A percentile compares a stretch with the other conserved stretches of the same genome.
Evolutionary conservation across 2,797 vertebrate genomes (phyloP).

Genomic region (Chelidonichthys spinosus): DNA sequence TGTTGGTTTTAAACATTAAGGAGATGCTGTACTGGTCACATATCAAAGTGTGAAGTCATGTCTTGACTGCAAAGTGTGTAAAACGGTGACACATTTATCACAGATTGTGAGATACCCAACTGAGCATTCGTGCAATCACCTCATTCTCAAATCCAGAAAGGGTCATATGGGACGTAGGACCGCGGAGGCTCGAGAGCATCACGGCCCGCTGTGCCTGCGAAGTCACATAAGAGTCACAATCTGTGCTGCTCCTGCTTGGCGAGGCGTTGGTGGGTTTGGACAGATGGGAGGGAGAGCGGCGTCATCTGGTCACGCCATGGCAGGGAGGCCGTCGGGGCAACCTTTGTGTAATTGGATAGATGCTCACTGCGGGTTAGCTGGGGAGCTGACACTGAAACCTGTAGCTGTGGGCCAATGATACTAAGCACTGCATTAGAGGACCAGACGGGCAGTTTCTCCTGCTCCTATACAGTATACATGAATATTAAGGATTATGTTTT

Average conservation of each 20-base stretch:
- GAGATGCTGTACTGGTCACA: slow-evolving; percentile 3
- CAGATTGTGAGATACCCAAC: slow-evolving; percentile 67
- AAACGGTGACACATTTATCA: slow-evolving; percentile 46
- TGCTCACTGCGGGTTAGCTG: slow-evolving; percentile 38
- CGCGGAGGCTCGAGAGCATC: slow-evolving; percentile 45
- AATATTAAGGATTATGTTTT: neutral
- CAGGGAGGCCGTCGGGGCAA: slow-evolving; percentile 49
- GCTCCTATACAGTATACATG: neutral
- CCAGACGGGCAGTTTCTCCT: neutral
- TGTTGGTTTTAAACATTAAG: neutral
- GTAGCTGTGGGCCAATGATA: slow-evolving; percentile 29
- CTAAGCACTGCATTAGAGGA: slow-evolving; percentile 10
- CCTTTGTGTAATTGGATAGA: slow-evolving; percentile 65
- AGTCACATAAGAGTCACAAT: slow-evolving; percentile 79
- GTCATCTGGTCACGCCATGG: slow-evolving; percentile 67
- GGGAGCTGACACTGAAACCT: slow-evolving; percentile 54
- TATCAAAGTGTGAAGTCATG: slow-evolving; percentile 33
- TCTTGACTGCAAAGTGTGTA: slow-evolving; percentile 22
- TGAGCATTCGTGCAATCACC: slow-evolving; percentile 61
- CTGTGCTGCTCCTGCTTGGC: slow-evolving; percentile 72
- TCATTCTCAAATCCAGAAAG: slow-evolving; percentile 52
- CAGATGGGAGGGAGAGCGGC: slow-evolving; percentile 70
- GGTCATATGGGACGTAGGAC: slow-evolving; percentile 70
- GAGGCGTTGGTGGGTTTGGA: slow-evolving; percentile 33
- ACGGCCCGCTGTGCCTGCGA: slow-evolving; percentile 69